Percentiles rank a stretch among this genome's conserved stretches.
phyloP scores from a whole-genome alignment of 2,888 invertebrate species.

The Drosophila acutilabella region DNA sequence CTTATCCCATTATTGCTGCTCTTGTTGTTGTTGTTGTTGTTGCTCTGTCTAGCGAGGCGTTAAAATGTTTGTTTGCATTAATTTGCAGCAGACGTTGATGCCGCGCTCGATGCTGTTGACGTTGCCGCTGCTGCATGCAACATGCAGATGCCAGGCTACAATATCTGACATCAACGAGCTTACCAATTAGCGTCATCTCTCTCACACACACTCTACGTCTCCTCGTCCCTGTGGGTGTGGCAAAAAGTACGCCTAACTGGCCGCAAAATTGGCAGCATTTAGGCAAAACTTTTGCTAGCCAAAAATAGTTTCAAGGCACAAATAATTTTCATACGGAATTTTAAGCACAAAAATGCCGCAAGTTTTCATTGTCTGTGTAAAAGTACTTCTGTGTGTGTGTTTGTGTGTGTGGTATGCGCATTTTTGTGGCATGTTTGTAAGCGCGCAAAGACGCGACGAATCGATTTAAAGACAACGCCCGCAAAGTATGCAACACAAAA shows the following conservation, averaged over 20 bases:
- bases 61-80: constrained; percentile 81
- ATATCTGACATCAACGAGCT: constrained; percentile 55
- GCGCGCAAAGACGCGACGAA: constrained; percentile 24
- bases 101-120: constrained; percentile 34
- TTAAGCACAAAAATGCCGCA: constrained; percentile 45
- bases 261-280: constrained; percentile 35
- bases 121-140: constrained; percentile 16
- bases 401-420: constrained; percentile 5
- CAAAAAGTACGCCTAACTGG: constrained; percentile 23
- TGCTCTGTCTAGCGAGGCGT: constrained; percentile 66
- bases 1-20: neutral
- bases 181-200: constrained; percentile 63
- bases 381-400: constrained; percentile 11
- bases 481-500: constrained; percentile 52
- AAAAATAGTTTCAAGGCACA: constrained; percentile 45
- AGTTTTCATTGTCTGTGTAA: constrained; percentile 18
- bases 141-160: constrained; percentile 36
- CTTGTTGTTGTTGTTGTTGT: constrained; percentile 16
- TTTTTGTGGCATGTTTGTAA: constrained; percentile 32
- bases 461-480: constrained; percentile 51
- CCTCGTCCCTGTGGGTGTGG: constrained; percentile 37
- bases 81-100: constrained; percentile 73
- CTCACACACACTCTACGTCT: neutral
- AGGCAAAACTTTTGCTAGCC: constrained; percentile 27
- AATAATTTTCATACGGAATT: constrained; percentile 52